A percentile compares a stretch with the other conserved stretches of the same genome.
phyloP scores from a whole-genome alignment of 2,113 vertebrate species.

The Thunnus maccoyii region DNA sequence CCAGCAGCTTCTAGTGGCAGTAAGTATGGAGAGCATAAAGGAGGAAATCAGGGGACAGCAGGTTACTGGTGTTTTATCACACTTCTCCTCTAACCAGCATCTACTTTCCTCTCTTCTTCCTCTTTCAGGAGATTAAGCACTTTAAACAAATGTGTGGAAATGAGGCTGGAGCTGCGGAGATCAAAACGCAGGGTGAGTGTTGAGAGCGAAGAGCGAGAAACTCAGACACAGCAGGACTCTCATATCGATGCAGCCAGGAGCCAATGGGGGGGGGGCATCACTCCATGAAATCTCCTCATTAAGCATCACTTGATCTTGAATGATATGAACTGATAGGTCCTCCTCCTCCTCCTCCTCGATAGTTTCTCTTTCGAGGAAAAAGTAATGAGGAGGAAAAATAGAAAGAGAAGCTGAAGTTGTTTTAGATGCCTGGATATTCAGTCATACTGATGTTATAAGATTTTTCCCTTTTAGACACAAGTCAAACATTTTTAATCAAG shows the following conservation, averaged over 20 bases:
- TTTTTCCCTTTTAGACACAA: too few species aligned
- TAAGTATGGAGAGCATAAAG: too few species aligned
- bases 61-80: not conserved
- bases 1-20: too few species aligned
- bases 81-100: not conserved
- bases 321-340: conserved; percentile 6
- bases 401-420: too few species aligned
- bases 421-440: too few species aligned
- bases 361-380: not conserved
- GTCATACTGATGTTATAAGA: too few species aligned
- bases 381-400: not conserved
- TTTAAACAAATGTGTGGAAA: conserved; percentile 88
- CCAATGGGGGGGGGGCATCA: not conserved
- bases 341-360: conserved; percentile 7
- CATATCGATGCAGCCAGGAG: not conserved
- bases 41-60: not conserved
- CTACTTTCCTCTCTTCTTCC: not conserved
- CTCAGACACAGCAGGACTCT: conserved; percentile 20
- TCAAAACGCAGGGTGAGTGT: conserved; percentile 85
- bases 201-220: conserved; percentile 28
- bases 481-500: too few species aligned
- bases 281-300: conserved; percentile 18
- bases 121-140: conserved; percentile 87
- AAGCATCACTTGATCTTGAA: not conserved
- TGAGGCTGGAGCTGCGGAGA: conserved; percentile 88